Percentiles rank a stretch among this genome's conserved stretches.
These are phyloP conservation scores for Mastacembelus armatus DNA, from an alignment of 2,797 vertebrate species.

Conservation along the genomic window DNA sequence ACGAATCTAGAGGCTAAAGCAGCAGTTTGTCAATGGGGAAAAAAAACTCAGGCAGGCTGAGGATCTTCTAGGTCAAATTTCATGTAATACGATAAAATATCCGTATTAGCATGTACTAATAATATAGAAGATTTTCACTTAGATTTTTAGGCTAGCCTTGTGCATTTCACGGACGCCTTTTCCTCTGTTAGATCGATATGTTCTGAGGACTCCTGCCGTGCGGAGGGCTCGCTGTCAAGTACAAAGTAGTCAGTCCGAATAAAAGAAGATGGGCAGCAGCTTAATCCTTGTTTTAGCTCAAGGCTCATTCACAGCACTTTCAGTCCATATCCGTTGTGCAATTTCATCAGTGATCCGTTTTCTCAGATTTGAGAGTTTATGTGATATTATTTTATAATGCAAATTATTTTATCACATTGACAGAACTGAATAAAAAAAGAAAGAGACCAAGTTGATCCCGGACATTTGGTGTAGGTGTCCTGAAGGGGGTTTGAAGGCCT, in stretches of 20 bases:
- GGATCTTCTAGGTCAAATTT: too few relatives aligned
- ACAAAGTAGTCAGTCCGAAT: too few relatives aligned
- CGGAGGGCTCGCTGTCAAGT: background rate
- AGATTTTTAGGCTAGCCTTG: background rate
- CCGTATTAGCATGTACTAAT: background rate
- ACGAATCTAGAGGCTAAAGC: background rate
- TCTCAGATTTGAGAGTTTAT: background rate
- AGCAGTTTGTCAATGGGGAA: background rate
- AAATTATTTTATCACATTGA: background rate
- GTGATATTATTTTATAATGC: background rate
- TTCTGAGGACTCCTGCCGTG: background rate
- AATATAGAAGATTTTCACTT: background rate
- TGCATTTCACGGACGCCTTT: background rate
- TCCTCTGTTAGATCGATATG: background rate
- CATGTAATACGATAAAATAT: background rate
- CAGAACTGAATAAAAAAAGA: background rate
- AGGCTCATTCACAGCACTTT: background rate
- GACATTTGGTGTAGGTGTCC: background rate
- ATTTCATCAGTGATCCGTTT: background rate
- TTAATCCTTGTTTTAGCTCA: background rate
- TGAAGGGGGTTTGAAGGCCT: slow-evolving; percentile 19
- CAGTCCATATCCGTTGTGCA: slow-evolving; percentile 9
- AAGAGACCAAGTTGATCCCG: background rate
- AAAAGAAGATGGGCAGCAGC: background rate
- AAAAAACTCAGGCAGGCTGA: background rate